Conservation (phyloP, 2,113 vertebrate species). For the Crotalus tigris region DNA sequence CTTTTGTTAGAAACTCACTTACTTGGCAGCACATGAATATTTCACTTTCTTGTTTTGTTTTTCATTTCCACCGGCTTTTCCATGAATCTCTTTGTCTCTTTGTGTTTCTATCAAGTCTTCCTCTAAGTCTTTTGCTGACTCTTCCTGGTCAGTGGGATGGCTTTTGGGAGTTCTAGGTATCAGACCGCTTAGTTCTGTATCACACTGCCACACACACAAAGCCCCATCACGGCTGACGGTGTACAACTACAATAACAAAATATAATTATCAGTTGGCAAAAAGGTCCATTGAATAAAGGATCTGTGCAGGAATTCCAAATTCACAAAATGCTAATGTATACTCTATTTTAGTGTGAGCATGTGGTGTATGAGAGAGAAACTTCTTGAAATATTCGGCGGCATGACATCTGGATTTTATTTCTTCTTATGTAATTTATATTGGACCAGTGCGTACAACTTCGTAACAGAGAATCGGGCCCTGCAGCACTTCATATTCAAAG, state of each 20-base stretch:
- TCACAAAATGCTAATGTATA: background rate
- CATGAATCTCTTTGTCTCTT: conserved; percentile 75
- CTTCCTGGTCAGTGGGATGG: conserved; percentile 48
- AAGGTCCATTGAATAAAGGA: background rate
- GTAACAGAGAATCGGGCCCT: background rate
- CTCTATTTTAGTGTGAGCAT: background rate
- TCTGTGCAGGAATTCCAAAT: background rate
- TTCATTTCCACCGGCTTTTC: conserved; percentile 67
- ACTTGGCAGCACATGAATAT: conserved; percentile 84
- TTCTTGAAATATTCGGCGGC: background rate
- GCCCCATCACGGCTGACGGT: conserved; percentile 90
- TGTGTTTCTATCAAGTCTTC: conserved; percentile 61
- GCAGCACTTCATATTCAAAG: background rate
- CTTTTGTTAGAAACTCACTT: conserved; percentile 52
- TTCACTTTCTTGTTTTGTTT: conserved; percentile 75
- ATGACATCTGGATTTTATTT: background rate
- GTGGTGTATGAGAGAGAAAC: background rate
- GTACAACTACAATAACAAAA: conserved; percentile 76
- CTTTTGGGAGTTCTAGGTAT: conserved; percentile 60
- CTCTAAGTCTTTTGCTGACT: conserved; percentile 33
- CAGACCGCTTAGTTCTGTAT: conserved; percentile 81
- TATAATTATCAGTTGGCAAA: accelerated
- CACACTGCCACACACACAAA: conserved; percentile 91
- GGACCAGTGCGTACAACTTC: background rate
- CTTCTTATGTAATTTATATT: background rate